phyloP scores from a whole-genome alignment of 1,140 invertebrate genomes.

The Trachymyrmex cornetzi region DNA sequence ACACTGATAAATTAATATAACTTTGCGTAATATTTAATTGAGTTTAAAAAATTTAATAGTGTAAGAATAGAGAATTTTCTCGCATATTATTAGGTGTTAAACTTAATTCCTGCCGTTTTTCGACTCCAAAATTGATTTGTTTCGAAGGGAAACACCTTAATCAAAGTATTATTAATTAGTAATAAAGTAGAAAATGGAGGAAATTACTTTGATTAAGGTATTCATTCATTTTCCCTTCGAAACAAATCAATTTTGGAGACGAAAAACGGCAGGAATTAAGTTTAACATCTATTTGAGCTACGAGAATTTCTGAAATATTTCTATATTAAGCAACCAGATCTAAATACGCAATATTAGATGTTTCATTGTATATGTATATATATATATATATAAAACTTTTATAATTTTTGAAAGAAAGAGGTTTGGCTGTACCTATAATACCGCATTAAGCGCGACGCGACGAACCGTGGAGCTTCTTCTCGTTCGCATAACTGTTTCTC shows the following conservation, averaged over 20 bases:
- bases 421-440: slow-evolving; percentile 6
- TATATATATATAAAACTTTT: neutral
- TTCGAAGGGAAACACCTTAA: too few species aligned
- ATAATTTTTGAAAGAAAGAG: neutral
- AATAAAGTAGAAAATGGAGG: too few species aligned
- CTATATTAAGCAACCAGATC: neutral
- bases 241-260: too few species aligned
- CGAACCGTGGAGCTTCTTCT: slow-evolving; percentile 32
- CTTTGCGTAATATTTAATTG: neutral
- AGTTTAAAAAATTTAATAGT: neutral
- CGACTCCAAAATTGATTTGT: too few species aligned
- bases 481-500: slow-evolving; percentile 55
- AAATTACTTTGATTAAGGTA: too few species aligned
- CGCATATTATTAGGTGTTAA: too few species aligned
- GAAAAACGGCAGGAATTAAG: too few species aligned
- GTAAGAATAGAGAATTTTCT: neutral
- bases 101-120: too few species aligned
- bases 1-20: neutral
- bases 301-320: neutral
- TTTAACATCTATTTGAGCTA: too few species aligned
- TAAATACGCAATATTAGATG: neutral
- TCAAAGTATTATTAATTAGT: too few species aligned
- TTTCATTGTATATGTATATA: neutral
- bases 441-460: slow-evolving; percentile 32
- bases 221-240: too few species aligned